These are phyloP conservation scores for Paralichthys olivaceus DNA, from an alignment of 2,113 vertebrate genomes.

Conservation along the genomic window DNA sequence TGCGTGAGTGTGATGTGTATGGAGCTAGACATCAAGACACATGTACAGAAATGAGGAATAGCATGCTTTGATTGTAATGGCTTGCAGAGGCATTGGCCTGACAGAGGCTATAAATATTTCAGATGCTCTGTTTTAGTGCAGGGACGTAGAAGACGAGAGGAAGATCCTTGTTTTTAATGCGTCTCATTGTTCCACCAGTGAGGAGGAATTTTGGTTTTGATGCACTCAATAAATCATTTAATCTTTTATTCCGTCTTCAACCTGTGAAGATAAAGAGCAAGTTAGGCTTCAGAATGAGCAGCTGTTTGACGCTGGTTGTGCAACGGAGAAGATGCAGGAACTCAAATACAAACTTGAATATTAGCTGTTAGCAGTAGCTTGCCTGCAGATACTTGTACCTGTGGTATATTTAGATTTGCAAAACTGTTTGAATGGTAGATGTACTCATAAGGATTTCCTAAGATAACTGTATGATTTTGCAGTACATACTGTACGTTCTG, in stretches of 20 bases:
- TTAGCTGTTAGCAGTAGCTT: too few species aligned
- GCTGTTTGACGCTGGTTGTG: too few species aligned
- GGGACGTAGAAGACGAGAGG: slow-evolving; percentile 69
- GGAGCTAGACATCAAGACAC: neutral
- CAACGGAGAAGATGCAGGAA: too few species aligned
- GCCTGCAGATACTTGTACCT: neutral
- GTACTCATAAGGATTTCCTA: neutral
- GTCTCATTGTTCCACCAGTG: slow-evolving; percentile 48
- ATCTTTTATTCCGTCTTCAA: slow-evolving; percentile 27
- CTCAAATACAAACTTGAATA: too few species aligned
- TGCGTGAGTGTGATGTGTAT: neutral
- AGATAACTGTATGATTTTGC: neutral
- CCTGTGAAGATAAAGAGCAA: slow-evolving; percentile 9
- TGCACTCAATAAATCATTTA: slow-evolving; percentile 7
- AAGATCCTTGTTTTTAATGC: slow-evolving; percentile 72
- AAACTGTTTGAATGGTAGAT: neutral
- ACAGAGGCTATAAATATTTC: slow-evolving; percentile 83
- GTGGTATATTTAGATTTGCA: neutral
- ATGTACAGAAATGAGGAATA: slow-evolving; percentile 39
- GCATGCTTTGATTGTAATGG: slow-evolving; percentile 73
- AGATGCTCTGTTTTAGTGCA: slow-evolving; percentile 74
- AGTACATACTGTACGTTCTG: too few species aligned
- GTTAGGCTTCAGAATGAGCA: too few species aligned
- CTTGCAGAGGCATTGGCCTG: slow-evolving; percentile 71
- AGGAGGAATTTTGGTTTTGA: neutral